These are phyloP conservation scores for Lordiphosa stackelbergi DNA, from an alignment of 1,140 invertebrate genomes.

Conservation along the genomic window DNA sequence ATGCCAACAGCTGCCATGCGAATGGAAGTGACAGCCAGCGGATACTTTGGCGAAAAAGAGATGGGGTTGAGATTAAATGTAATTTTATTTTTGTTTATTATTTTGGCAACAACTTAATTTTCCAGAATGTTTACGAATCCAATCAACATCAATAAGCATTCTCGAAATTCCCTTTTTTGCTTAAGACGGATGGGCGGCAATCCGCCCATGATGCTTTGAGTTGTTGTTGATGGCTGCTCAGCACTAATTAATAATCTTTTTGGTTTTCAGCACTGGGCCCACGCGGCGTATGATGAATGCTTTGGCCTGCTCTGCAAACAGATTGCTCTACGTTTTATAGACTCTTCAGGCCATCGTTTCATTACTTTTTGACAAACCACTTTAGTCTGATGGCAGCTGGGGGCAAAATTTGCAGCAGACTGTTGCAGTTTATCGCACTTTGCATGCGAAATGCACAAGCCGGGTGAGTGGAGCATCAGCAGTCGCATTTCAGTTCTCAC, in stretches of 20 bases:
- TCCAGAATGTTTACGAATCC: constrained; percentile 70
- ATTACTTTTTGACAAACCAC: constrained; percentile 11
- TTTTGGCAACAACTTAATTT: constrained; percentile 71
- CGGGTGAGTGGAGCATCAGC: not conserved
- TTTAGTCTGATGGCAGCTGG: not conserved
- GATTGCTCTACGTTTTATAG: constrained; percentile 1
- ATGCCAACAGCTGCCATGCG: constrained; percentile 17
- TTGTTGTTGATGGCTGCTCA: constrained; percentile 33
- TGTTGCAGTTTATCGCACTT: constrained; percentile 7
- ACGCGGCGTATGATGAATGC: constrained; percentile 3
- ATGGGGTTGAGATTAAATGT: constrained; percentile 34
- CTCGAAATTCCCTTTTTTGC: constrained; percentile 22
- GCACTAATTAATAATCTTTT: constrained; percentile 33
- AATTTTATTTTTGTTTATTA: constrained; percentile 73
- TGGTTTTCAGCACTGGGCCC: not conserved
- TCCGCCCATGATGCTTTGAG: not conserved
- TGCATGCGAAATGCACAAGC: constrained; percentile 7
- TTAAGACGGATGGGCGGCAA: constrained; percentile 51
- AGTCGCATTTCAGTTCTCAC: constrained; percentile 1
- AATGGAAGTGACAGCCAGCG: constrained; percentile 53
- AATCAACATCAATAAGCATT: constrained; percentile 72
- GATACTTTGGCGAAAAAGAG: constrained; percentile 9
- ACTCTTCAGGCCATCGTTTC: not conserved
- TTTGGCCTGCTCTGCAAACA: not conserved
- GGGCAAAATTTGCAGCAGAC: not conserved